These are phyloP conservation scores for Hyles lineata DNA, from an alignment of 2,888 invertebrate species.

Conservation along the genomic window DNA sequence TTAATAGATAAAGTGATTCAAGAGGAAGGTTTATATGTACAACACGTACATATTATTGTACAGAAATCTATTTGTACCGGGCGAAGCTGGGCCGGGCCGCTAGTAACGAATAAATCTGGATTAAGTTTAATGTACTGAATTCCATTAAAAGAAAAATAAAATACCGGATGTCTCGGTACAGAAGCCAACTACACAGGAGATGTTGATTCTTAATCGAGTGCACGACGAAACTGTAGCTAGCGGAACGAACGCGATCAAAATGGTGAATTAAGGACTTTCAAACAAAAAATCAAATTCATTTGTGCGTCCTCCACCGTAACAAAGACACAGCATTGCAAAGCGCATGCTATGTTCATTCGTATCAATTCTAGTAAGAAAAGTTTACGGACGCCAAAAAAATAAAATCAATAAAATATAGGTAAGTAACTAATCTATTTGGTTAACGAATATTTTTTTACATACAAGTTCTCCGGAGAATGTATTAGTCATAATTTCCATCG, in stretches of 20 bases:
- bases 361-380: too few species aligned
- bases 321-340: not conserved
- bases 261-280: slow-evolving; percentile 23
- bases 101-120: not conserved
- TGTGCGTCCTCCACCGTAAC: not conserved
- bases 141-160: slow-evolving; percentile 63
- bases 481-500: not conserved
- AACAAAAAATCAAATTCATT: slow-evolving; percentile 5
- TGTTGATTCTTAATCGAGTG: slow-evolving; percentile 61
- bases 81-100: too few species aligned
- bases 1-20: too few species aligned
- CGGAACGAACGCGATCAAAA: slow-evolving; percentile 65
- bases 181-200: slow-evolving; percentile 59
- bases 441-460: not conserved
- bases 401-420: too few species aligned
- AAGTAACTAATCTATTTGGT: too few species aligned
- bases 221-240: slow-evolving; percentile 62
- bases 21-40: too few species aligned
- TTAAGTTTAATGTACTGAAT: slow-evolving; percentile 34
- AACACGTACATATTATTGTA: too few species aligned
- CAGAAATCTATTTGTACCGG: too few species aligned
- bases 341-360: too few species aligned
- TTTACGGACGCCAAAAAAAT: too few species aligned
- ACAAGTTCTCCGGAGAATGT: not conserved
- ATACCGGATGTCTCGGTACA: slow-evolving; percentile 74